Conservation (phyloP, 1,140 invertebrate genomes). For the Rhizoglyphus robini region DNA sequence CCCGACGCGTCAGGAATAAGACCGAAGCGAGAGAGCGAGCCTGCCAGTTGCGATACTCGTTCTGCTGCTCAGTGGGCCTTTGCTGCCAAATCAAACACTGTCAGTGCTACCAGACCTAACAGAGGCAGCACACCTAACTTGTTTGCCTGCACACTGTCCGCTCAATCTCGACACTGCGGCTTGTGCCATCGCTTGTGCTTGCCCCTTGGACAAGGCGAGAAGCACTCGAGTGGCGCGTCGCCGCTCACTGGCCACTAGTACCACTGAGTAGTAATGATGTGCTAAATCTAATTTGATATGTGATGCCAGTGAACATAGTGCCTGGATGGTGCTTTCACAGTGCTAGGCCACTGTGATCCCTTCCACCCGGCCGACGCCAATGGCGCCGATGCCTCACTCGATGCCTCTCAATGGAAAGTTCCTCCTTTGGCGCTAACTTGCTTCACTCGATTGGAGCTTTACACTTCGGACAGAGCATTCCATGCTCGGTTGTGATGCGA, state of each 20-base stretch:
- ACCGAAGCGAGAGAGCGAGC: background rate
- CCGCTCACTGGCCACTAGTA: background rate
- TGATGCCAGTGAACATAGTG: slow-evolving; percentile 1
- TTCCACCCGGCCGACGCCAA: background rate
- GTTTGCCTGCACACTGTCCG: background rate
- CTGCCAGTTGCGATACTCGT: background rate
- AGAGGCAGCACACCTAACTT: background rate
- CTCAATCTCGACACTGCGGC: slow-evolving; percentile 16
- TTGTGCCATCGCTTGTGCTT: slow-evolving; percentile 11
- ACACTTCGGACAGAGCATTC: too few species aligned
- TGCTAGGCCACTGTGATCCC: too few species aligned
- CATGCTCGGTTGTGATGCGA: too few species aligned
- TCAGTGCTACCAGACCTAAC: background rate
- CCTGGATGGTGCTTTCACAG: too few species aligned
- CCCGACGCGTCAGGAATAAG: slow-evolving; percentile 5
- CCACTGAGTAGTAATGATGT: background rate
- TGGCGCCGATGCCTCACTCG: background rate
- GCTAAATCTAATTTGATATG: slow-evolving; percentile 13
- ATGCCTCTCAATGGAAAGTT: background rate
- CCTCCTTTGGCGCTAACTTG: background rate
- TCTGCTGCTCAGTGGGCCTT: background rate
- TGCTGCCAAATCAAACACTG: background rate
- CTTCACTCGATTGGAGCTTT: background rate
- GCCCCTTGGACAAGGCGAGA: background rate
- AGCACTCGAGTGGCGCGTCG: background rate